Evolutionary conservation across 1,140 invertebrate genomes (phyloP).

Genomic region (Sycophila sp.): DNA sequence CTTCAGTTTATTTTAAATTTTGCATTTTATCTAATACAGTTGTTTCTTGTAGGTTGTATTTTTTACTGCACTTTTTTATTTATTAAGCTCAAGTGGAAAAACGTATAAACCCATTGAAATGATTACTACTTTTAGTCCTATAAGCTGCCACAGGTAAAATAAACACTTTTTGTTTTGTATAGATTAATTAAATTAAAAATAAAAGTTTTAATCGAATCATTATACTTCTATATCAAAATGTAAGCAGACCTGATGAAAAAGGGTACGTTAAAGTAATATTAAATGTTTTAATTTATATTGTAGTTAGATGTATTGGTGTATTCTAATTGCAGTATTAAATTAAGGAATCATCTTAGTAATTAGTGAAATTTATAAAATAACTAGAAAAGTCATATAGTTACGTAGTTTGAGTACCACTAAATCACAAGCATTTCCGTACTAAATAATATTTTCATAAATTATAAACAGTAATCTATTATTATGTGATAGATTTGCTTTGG

Average conservation of each 20-base stretch:
- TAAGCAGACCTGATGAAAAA: conserved; percentile 45
- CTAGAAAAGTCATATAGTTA: too few relatives aligned
- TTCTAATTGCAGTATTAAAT: conserved; percentile 22
- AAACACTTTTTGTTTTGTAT: conserved; percentile 2
- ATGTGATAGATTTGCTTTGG: conserved; percentile 75
- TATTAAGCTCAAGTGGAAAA: conserved; percentile 87
- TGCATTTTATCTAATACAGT: background rate
- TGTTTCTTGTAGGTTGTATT: conserved; percentile 85
- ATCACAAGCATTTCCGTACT: background rate
- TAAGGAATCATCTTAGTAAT: too few relatives aligned
- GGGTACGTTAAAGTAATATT: conserved; percentile 46
- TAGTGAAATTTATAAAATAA: too few relatives aligned
- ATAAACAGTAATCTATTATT: background rate
- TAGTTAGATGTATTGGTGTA: conserved; percentile 19
- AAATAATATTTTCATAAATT: background rate
- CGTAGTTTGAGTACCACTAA: background rate
- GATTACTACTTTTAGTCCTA: conserved; percentile 79
- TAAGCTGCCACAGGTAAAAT: conserved; percentile 63
- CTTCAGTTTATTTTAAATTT: conserved; percentile 20
- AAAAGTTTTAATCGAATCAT: conserved; percentile 21
- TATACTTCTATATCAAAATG: conserved; percentile 33
- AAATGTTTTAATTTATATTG: conserved; percentile 2
- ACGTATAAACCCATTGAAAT: conserved; percentile 93
- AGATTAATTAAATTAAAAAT: conserved; percentile 4
- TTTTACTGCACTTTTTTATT: conserved; percentile 94